These are phyloP conservation scores for Phalloptychus januarius DNA, from an alignment of 2,797 vertebrate genomes.

Conservation along the genomic window DNA sequence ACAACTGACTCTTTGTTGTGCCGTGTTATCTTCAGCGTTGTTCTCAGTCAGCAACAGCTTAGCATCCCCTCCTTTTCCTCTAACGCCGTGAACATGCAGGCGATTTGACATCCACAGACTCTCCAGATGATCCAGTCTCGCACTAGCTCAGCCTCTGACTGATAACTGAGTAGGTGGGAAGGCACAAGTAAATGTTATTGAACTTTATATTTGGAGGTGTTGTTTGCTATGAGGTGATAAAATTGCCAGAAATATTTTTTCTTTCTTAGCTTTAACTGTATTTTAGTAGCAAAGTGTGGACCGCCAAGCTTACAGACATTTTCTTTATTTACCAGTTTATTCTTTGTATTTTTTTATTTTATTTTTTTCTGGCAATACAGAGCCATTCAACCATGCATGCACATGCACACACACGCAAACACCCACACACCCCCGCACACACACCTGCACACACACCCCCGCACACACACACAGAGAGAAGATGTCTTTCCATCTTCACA, in stretches of 20 bases:
- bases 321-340: neutral
- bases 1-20: constrained; percentile 5
- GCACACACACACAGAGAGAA: no score
- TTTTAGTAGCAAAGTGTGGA: neutral
- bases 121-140: constrained; percentile 1
- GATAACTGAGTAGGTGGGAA: constrained; percentile 11
- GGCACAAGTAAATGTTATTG: neutral
- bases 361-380: neutral
- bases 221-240: neutral
- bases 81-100: neutral
- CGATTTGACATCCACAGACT: constrained; percentile 5
- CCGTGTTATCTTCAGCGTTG: neutral
- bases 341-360: no score
- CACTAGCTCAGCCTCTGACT: neutral
- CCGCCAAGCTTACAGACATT: neutral
- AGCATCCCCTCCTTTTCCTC: neutral
- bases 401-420: neutral
- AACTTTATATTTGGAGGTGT: constrained; percentile 1
- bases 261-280: neutral
- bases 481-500: neutral
- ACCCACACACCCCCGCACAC: no score
- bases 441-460: no score
- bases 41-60: constrained; percentile 8
- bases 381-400: neutral
- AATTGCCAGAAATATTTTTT: neutral